Evolutionary conservation across 2,113 vertebrate species (phyloP), one percentile per base, ranked within the genome.

Genomic region (Bagarius yarrelli): DNA sequence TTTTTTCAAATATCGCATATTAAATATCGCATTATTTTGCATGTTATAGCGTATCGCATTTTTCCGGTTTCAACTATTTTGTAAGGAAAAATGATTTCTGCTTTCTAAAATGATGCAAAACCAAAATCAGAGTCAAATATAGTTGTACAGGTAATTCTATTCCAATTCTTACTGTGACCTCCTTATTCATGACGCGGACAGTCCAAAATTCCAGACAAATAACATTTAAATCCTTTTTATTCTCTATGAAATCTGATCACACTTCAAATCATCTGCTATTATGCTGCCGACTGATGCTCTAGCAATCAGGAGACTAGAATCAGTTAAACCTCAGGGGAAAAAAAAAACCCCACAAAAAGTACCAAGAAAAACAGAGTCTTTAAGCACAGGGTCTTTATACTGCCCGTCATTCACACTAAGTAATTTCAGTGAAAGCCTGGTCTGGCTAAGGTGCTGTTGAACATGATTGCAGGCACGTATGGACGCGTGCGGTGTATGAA

Each of bases 371-470:
- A 32, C 19, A 27, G 59, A 53, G 47, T 63, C n/a, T 56, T n/a
- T 56, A 44, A 30, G 59, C 27, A 40, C 23, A 23, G 55, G 40
- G 27, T 11, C 47, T 64, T 73, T 25, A 53, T 30, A 40, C n/a
- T 56, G 40, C 14, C 53, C 16, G 21, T 55, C 70, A 79, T 76
- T 66, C 59, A 59, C 36, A 60, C 19, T 53, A 80, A 67, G 81
- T 80, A 83, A 80, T 83, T 76, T 85, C 44, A 77, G 81, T 83
- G 77, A 83, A 77, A 83, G 72, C 63, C 14, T 44, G 67, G 55
- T 23, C 69, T n/a, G 57, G 27, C n/a, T 67, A 18, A 66, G 79
- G 59, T 71, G 83, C 76, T 47, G 60, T 81, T 14, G 32, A 66
- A 80, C 57, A 80, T 78, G 76, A 74, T 57, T 78, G 59, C 32